These are phyloP conservation scores for Epinephelus lanceolatus DNA, from an alignment of 2,113 vertebrate genomes.

Conservation along the genomic window DNA sequence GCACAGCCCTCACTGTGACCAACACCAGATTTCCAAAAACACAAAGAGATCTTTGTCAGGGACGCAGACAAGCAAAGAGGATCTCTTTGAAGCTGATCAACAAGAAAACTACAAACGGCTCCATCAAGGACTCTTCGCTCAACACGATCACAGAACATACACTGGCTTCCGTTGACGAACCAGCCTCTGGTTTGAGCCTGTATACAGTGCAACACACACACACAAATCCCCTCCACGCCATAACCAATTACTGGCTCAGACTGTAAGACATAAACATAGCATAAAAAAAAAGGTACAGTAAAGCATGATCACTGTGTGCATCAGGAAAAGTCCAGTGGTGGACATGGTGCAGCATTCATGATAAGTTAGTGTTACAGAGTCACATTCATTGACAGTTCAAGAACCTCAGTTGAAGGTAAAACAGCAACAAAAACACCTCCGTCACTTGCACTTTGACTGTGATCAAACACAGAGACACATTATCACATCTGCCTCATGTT, in stretches of 20 bases:
- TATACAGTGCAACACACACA: constrained; percentile 8
- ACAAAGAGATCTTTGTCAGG: constrained; percentile 63
- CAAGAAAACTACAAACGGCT: constrained; percentile 34
- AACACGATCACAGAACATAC: background rate
- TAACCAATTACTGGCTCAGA: constrained; percentile 45
- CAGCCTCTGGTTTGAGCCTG: constrained; percentile 14
- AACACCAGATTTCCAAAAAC: constrained; percentile 18
- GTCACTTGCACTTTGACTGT: background rate
- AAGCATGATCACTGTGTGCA: constrained; percentile 54
- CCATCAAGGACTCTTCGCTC: constrained; percentile 30
- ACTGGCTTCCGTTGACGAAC: constrained; percentile 10
- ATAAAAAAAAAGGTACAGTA: constrained; percentile 36
- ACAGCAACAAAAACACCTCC: constrained; percentile 1
- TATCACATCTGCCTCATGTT: constrained; percentile 23
- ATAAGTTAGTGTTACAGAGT: constrained; percentile 52
- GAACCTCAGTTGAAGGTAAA: constrained; percentile 24
- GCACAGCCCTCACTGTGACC: constrained; percentile 20
- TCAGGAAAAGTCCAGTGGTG: constrained; percentile 46
- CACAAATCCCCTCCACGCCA: background rate
- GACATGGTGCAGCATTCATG: constrained; percentile 72
- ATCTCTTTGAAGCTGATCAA: constrained; percentile 30
- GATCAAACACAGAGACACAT: constrained; percentile 21
- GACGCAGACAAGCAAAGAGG: constrained; percentile 15
- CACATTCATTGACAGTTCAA: constrained; percentile 61
- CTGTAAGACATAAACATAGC: constrained; percentile 27